phyloP scores from a whole-genome alignment of 1,140 invertebrate genomes.

The Proales similis region DNA sequence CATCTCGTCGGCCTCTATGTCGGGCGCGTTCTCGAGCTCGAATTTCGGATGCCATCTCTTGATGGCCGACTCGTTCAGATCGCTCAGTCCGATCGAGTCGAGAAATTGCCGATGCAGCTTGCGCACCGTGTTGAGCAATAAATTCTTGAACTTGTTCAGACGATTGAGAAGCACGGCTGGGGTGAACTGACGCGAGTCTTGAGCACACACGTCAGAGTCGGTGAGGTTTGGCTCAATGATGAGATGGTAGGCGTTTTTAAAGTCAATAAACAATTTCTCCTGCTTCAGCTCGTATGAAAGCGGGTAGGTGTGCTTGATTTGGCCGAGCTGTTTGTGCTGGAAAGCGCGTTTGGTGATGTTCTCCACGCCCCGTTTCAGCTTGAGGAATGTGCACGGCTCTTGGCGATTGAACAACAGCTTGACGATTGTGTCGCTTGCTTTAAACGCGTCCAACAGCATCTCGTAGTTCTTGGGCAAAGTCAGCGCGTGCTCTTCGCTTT shows the following conservation, averaged over 20 bases:
- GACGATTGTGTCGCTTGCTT: conserved; percentile 33
- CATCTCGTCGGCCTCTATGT: conserved; percentile 27
- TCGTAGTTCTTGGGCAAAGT: conserved; percentile 18
- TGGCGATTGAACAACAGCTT: conserved; percentile 34
- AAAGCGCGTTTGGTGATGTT: conserved; percentile 33
- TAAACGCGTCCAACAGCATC: conserved; percentile 13
- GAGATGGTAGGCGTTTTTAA: conserved; percentile 35
- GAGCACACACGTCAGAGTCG: conserved; percentile 23
- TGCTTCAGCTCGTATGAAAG: conserved; percentile 9
- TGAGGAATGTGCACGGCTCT: conserved; percentile 25
- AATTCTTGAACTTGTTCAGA: conserved; percentile 26
- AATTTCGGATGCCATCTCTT: conserved; percentile 40
- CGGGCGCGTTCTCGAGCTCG: conserved; percentile 31
- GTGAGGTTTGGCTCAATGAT: conserved; percentile 23
- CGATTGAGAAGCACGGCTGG: conserved; percentile 20
- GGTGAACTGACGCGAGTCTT: conserved; percentile 16
- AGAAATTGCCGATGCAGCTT: conserved; percentile 29
- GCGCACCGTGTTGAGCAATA: conserved; percentile 15
- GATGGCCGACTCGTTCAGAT: conserved; percentile 17
- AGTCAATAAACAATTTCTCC: conserved; percentile 36
- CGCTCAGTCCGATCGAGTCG: conserved; percentile 17
- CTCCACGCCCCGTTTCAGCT: conserved; percentile 32
- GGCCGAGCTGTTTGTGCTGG: not conserved
- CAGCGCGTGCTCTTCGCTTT: conserved; percentile 8
- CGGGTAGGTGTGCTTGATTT: conserved; percentile 22